Percentiles rank a stretch among this genome's conserved stretches.
Evolutionary conservation across 2,888 invertebrate species (phyloP).

Genomic region (Micoletzkya japonica): DNA sequence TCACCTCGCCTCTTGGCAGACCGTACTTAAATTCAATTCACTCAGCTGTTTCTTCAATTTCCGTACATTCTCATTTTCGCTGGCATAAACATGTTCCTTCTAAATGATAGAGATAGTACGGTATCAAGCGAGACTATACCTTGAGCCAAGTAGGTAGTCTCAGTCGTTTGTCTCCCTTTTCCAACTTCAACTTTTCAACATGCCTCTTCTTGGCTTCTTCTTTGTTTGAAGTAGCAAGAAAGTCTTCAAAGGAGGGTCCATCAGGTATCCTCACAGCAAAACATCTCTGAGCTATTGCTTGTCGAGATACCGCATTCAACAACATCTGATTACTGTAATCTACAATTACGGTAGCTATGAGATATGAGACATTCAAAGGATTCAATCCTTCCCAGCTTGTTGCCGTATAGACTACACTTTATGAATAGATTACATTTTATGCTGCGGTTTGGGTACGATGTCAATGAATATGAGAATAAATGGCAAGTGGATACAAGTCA

Average conservation of each 20-base stretch:
- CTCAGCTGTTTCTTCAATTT: constrained; percentile 57
- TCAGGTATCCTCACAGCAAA: constrained; percentile 39
- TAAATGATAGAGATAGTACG: constrained; percentile 15
- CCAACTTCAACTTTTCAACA: constrained; percentile 46
- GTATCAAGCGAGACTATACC: not conserved
- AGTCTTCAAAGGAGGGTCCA: constrained; percentile 57
- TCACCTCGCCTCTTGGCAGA: constrained; percentile 59
- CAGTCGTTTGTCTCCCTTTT: constrained; percentile 51
- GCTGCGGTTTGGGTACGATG: no score
- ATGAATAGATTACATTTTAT: no score
- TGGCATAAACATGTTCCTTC: constrained; percentile 29
- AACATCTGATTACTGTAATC: no score
- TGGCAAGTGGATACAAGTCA: no score
- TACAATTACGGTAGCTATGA: no score
- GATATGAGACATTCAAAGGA: no score
- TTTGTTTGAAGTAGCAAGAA: constrained; percentile 39
- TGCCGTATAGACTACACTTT: no score
- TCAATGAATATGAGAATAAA: no score
- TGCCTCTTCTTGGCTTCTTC: constrained; percentile 45
- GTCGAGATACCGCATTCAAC: no score
- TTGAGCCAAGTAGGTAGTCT: constrained; percentile 62
- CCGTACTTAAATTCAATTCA: constrained; percentile 58
- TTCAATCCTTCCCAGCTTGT: no score
- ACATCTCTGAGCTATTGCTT: no score
- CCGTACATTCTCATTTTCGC: constrained; percentile 50